Conservation (phyloP, 1,140 invertebrate genomes). For the Mizuhopecten yessoensis region DNA sequence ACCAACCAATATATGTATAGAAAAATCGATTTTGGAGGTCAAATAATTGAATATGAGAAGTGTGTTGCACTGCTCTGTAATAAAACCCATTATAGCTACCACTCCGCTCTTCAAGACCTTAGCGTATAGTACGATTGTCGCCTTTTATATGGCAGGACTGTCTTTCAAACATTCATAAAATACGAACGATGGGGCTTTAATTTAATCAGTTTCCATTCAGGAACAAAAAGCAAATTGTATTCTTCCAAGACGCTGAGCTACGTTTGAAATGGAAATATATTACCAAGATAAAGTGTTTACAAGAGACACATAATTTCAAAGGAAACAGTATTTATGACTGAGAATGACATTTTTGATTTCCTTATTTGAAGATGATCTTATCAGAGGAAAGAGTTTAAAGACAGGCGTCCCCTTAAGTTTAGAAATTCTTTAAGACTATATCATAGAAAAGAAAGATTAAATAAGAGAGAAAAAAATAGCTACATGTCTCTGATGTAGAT, state of each 20-base stretch:
- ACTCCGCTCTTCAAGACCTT: background rate
- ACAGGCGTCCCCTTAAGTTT: background rate
- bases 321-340: background rate
- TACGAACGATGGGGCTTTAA: background rate
- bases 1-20: no score
- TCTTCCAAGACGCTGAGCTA: background rate
- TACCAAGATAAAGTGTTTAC: background rate
- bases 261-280: background rate
- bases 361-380: background rate
- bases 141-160: background rate
- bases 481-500: no score
- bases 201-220: background rate
- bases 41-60: no score
- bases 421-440: background rate
- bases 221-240: background rate
- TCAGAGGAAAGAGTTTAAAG: background rate
- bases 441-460: no score
- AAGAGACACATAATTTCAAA: background rate
- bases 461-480: no score
- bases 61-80: background rate
- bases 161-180: background rate
- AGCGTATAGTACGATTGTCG: background rate
- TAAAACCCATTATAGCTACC: background rate
- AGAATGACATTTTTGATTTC: background rate
- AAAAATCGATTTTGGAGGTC: no score